These are phyloP conservation scores for Heliconius melpomene DNA, from an alignment of 1,140 invertebrate species.

Conservation along the genomic window DNA sequence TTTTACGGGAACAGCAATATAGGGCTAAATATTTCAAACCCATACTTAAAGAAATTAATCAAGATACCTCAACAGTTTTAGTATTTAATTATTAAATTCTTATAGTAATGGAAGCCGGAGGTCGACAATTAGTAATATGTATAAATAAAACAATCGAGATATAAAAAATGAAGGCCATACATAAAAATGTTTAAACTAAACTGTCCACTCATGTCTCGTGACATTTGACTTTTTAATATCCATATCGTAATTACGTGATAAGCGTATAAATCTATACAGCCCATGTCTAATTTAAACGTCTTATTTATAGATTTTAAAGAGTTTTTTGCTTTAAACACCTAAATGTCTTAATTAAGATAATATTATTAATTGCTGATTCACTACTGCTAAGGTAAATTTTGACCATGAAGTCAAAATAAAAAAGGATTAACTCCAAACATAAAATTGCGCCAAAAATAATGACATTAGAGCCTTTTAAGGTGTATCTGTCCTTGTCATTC, in stretches of 20 bases:
- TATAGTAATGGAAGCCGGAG: not conserved
- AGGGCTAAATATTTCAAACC: no score
- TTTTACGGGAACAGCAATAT: no score
- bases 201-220: not conserved
- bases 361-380: not conserved
- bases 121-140: not conserved
- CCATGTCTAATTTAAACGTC: not conserved
- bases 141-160: not conserved
- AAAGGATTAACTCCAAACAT: not conserved
- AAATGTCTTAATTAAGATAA: not conserved
- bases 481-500: no score
- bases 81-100: not conserved
- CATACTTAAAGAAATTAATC: no score
- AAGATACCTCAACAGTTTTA: not conserved
- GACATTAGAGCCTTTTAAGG: not conserved
- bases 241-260: slow-evolving; percentile 6
- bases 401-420: not conserved
- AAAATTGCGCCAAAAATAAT: not conserved
- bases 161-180: not conserved
- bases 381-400: not conserved
- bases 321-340: not conserved
- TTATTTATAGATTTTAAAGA: not conserved
- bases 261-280: not conserved
- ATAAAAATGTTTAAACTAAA: not conserved
- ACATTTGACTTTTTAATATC: slow-evolving; percentile 11